Evolutionary conservation across 2,888 invertebrate genomes (phyloP).

Genomic region (Chrysomela aeneicollis): DNA sequence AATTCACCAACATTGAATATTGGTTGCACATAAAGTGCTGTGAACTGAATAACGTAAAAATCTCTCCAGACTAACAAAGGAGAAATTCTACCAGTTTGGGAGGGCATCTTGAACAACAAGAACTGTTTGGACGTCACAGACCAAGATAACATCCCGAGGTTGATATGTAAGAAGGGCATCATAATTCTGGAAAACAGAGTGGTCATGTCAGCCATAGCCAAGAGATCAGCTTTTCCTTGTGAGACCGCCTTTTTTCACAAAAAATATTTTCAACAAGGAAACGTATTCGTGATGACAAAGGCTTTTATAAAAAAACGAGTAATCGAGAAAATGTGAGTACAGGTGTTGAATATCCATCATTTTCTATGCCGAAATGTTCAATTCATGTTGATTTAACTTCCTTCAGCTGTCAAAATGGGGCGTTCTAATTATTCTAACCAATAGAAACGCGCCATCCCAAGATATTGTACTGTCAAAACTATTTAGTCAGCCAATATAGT

Average conservation of each 20-base stretch:
- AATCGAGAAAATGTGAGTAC: conserved; percentile 53
- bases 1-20: no score
- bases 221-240: conserved; percentile 46
- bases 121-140: conserved; percentile 57
- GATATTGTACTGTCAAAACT: no score
- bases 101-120: conserved; percentile 53
- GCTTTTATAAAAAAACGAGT: conserved; percentile 47
- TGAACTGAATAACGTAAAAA: no score
- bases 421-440: no score
- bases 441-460: no score
- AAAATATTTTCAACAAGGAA: conserved; percentile 48
- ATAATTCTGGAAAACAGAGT: conserved; percentile 59
- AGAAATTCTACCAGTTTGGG: conserved; percentile 49
- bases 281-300: conserved; percentile 47
- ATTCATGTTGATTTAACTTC: no score
- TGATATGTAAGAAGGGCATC: conserved; percentile 56
- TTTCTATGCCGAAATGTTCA: no score
- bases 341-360: not conserved
- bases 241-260: conserved; percentile 42
- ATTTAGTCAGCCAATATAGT: no score
- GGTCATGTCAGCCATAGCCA: conserved; percentile 51
- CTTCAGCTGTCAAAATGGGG: no score
- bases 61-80: conserved; percentile 41
- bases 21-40: no score
- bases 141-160: conserved; percentile 47